Conservation (phyloP, 2,113 vertebrate species). For the Sebastes fasciatus region DNA sequence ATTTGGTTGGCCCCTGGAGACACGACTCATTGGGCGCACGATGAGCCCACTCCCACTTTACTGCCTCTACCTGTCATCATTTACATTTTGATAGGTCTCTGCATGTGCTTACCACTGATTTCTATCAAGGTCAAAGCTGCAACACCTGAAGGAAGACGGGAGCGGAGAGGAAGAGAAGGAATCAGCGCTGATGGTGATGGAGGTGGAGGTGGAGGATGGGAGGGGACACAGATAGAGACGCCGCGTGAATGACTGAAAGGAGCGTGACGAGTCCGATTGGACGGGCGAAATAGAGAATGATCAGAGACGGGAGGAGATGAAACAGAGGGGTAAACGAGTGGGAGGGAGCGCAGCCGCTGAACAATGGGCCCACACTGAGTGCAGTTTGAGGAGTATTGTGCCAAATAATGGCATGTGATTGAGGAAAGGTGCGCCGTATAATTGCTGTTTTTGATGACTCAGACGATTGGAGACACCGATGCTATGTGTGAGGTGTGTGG, state of each 20-base stretch:
- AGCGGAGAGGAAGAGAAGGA: slow-evolving; percentile 12
- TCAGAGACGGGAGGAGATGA: not conserved
- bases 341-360: slow-evolving; percentile 16
- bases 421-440: not conserved
- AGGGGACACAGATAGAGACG: not conserved
- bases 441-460: slow-evolving; percentile 30
- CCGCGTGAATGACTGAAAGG: slow-evolving; percentile 23
- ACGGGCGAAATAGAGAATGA: not conserved
- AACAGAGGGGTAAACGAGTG: slow-evolving; percentile 10
- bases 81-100: slow-evolving; percentile 76
- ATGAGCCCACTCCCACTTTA: slow-evolving; percentile 44
- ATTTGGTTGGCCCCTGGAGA: slow-evolving; percentile 67
- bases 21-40: slow-evolving; percentile 73
- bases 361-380: slow-evolving; percentile 2
- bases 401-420: slow-evolving; percentile 11
- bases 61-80: slow-evolving; percentile 64
- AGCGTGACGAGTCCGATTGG: not conserved
- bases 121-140: slow-evolving; percentile 65
- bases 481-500: slow-evolving; percentile 18
- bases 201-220: slow-evolving; percentile 1
- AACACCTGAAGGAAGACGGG: slow-evolving; percentile 21
- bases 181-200: slow-evolving; percentile 10
- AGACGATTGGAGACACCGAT: not conserved
- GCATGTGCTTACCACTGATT: slow-evolving; percentile 56
- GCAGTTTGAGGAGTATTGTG: not conserved